Percentiles rank a stretch among this genome's conserved stretches.
Conservation (phyloP, 2,797 vertebrate species). For the Coracias cyanogaster region DNA sequence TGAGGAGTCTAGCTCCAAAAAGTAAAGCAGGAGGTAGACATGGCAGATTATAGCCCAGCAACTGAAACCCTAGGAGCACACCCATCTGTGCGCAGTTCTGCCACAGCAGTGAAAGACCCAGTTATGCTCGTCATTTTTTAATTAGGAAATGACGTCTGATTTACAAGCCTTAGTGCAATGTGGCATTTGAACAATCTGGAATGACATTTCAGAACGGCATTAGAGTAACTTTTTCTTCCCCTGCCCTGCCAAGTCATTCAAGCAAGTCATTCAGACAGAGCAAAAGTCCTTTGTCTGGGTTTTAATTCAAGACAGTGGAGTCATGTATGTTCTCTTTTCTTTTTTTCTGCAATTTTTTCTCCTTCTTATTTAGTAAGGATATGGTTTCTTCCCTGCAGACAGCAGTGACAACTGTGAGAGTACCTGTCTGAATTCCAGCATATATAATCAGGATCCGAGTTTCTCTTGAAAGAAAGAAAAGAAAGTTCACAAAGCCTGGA, state of each 20-base stretch:
- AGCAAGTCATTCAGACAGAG: not conserved
- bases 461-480: not conserved
- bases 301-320: not conserved
- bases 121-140: not conserved
- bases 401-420: not conserved
- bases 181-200: conserved; percentile 19
- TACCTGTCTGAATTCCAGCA: not conserved
- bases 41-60: not conserved
- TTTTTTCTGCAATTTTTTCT: not conserved
- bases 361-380: not conserved
- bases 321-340: not conserved
- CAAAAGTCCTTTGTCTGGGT: not conserved
- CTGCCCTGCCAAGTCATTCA: not conserved
- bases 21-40: not conserved
- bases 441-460: not conserved
- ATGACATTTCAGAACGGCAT: conserved; percentile 1
- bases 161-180: not conserved
- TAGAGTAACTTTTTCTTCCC: not conserved
- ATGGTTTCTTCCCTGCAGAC: not conserved
- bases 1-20: not conserved
- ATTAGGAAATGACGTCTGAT: not conserved
- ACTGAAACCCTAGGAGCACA: not conserved
- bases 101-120: not conserved
- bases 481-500: not conserved
- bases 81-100: not conserved